phyloP scores from a whole-genome alignment of 2,888 invertebrate genomes.

The Torymus tubicola region DNA sequence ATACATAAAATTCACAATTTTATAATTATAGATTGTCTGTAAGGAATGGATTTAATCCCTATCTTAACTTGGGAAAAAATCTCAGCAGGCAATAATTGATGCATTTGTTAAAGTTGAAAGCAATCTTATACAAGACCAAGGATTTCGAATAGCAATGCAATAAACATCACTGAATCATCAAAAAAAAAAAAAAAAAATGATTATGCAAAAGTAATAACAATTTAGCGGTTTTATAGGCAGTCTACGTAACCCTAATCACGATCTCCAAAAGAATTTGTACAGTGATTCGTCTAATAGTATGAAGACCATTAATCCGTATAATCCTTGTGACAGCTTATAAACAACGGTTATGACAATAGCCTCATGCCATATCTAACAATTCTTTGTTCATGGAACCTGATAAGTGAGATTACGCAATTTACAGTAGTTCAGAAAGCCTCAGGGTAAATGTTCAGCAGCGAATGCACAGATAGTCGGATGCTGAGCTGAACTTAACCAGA shows the following conservation, averaged over 20 bases:
- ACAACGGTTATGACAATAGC: slow-evolving; percentile 67
- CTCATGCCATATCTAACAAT: slow-evolving; percentile 73
- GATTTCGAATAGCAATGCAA: slow-evolving; percentile 56
- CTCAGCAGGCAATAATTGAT: too few species aligned
- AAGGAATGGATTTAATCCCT: too few species aligned
- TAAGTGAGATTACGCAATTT: slow-evolving; percentile 69
- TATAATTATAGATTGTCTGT: too few species aligned
- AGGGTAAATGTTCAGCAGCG: slow-evolving; percentile 68
- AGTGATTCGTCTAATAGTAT: slow-evolving; percentile 65
- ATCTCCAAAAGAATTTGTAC: slow-evolving; percentile 55
- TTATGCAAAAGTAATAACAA: slow-evolving; percentile 61
- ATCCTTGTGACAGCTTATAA: slow-evolving; percentile 61
- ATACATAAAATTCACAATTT: too few species aligned
- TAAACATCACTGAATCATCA: slow-evolving; percentile 62
- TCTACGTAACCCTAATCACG: slow-evolving; percentile 63
- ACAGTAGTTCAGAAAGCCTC: slow-evolving; percentile 71
- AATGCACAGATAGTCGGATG: slow-evolving; percentile 70
- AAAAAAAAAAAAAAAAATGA: slow-evolving; percentile 69
- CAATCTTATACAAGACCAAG: slow-evolving; percentile 71
- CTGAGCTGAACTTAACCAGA: slow-evolving; percentile 65
- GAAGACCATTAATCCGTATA: slow-evolving; percentile 65
- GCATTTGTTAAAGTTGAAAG: too few species aligned
- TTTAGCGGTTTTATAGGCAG: slow-evolving; percentile 55
- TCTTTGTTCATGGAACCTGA: slow-evolving; percentile 72
- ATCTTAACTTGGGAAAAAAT: too few species aligned